Base-by-base conservation (phyloP, 2,797 vertebrate genomes). In the Hoplostethus atlanticus region DNA sequence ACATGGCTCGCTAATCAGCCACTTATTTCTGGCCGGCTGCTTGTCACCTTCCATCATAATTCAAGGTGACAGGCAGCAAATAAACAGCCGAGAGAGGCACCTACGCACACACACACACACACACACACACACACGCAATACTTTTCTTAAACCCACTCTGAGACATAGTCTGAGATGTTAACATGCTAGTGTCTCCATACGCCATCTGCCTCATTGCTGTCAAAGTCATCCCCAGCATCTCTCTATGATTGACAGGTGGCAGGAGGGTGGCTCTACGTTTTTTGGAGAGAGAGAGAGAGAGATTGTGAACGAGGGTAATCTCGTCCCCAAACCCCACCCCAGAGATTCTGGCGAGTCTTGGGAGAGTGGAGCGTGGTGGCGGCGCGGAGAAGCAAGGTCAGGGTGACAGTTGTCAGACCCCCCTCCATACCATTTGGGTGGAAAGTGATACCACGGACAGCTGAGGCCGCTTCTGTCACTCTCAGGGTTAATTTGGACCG, bases 371-470 rank as follows among this genome's bases (percentile, higher is more conserved):
- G 87, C 87, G 83, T 75, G 77, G 55, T 30, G 65, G 56, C 40
- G 64, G 51, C 78, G 51, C 28, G 71, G 81, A 61, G 79, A 80
- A 64, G 79, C 87, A 91, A 93, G 90, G 93, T 93, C 90, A 93
- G 83, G 73, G 81, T 84, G 90, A 91, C 92, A 94, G 93, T 93
- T 94, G 93, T 89, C 89, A 3, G 77, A 73, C 76, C 83, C 86
- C 75, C 71, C 71, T 82, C 86, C 87, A 87, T 90, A 87, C 89
- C 91, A 89, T 92, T 92, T 92, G 86, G 86, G 86, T 84, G 88
- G 92, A 93, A 94, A 94, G 91, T 93, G 92, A 93, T 92, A 93
- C 88, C 74, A 38, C 75, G 25, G 91, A 93, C 92, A 93, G 92
- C 92, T 94, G 92, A 93, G 84, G 77, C 89, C 73, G 87, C 90